phyloP scores from a whole-genome alignment of 2,113 vertebrate genomes.

The Sebastes fasciatus region DNA sequence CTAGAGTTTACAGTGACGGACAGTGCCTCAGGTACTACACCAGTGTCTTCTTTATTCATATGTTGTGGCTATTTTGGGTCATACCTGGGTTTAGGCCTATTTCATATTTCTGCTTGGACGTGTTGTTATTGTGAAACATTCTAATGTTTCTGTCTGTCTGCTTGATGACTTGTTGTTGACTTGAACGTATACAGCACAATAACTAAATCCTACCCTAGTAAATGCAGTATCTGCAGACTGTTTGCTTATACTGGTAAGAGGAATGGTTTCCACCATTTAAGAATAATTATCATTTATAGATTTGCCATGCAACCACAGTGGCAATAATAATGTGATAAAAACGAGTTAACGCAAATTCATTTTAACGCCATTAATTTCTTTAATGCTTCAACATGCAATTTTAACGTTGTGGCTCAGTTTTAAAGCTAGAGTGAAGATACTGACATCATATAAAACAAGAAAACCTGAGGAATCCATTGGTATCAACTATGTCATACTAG shows the following conservation, averaged over 20 bases:
- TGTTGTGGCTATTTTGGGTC: neutral
- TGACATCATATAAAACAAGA: no score
- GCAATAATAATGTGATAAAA: no score
- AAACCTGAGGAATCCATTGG: no score
- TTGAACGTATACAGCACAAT: neutral
- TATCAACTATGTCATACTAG: no score
- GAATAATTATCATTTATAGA: neutral
- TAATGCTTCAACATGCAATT: no score
- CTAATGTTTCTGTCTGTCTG: no score
- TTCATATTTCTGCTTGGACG: neutral
- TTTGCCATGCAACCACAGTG: neutral
- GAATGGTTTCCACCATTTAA: neutral
- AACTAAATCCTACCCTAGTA: no score
- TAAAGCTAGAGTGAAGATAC: no score
- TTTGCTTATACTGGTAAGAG: neutral
- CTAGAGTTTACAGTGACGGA: slow-evolving; percentile 79
- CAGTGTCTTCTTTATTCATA: neutral
- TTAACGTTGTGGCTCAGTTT: no score
- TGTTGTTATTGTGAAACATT: neutral
- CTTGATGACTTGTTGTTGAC: no score
- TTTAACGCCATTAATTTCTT: no score
- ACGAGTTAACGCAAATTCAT: no score
- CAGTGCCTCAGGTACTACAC: slow-evolving; percentile 78
- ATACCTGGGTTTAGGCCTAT: neutral
- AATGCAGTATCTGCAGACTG: neutral